Evolutionary conservation across 1,140 invertebrate species (phyloP).

Genomic region (Littorina saxatilis): DNA sequence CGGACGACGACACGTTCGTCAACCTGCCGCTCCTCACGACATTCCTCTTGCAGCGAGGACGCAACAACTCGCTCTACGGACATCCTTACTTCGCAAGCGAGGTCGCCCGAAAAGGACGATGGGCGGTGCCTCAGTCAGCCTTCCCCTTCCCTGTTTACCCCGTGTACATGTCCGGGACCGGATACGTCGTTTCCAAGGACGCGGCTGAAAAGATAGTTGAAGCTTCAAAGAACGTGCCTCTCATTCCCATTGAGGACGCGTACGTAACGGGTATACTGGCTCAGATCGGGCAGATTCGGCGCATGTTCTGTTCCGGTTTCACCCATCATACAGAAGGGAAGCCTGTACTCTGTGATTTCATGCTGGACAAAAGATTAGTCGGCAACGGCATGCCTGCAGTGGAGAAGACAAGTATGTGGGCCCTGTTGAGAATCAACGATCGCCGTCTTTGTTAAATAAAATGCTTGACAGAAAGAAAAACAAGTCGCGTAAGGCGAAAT

Average conservation of each 20-base stretch:
- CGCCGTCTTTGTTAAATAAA: too few species aligned
- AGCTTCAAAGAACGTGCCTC: slow-evolving; percentile 56
- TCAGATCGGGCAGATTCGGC: slow-evolving; percentile 51
- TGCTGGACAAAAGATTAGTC: slow-evolving; percentile 25
- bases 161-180: slow-evolving; percentile 63
- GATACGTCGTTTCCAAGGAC: slow-evolving; percentile 65
- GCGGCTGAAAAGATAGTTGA: slow-evolving; percentile 53
- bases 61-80: slow-evolving; percentile 39
- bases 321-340: slow-evolving; percentile 24
- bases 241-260: slow-evolving; percentile 74
- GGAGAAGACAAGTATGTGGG: slow-evolving; percentile 26
- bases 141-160: slow-evolving; percentile 63
- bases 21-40: slow-evolving; percentile 67
- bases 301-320: slow-evolving; percentile 41
- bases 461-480: too few species aligned
- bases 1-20: slow-evolving; percentile 79
- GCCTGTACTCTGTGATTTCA: slow-evolving; percentile 36
- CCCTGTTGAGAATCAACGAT: not conserved
- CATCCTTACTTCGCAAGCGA: slow-evolving; percentile 45
- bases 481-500: too few species aligned
- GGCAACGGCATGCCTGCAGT: slow-evolving; percentile 39
- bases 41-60: slow-evolving; percentile 44
- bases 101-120: slow-evolving; percentile 51
- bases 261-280: slow-evolving; percentile 76
- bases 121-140: slow-evolving; percentile 57